A percentile compares a stretch with the other conserved stretches of the same genome.
Evolutionary conservation across 35 echinoderm and acorn worm species (phyloP).

Genomic region (Ophiothrix spiculata): DNA sequence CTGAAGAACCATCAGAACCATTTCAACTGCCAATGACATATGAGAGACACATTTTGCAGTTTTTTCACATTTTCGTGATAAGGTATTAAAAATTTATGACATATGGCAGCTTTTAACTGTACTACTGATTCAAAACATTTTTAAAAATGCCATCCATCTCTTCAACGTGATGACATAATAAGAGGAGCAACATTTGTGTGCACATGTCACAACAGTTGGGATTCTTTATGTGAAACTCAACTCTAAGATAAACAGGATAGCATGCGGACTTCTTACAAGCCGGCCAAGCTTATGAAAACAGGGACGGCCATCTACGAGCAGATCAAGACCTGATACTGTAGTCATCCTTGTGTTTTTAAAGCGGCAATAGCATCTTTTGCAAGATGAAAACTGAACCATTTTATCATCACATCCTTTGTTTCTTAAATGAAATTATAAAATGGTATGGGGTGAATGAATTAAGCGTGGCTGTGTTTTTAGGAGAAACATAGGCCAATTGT

Average conservation of each 20-base stretch:
- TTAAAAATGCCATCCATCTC: too few species aligned
- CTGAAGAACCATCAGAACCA: too few species aligned
- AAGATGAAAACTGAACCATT: background rate
- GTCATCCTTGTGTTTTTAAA: background rate
- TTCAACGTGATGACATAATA: background rate
- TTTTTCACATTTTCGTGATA: too few species aligned
- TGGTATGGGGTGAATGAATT: too few species aligned
- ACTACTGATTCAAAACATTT: too few species aligned
- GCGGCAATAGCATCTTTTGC: background rate
- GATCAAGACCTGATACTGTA: background rate
- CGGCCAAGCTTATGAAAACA: constrained; percentile 4
- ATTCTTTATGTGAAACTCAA: background rate
- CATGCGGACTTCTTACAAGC: background rate
- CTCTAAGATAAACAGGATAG: constrained; percentile 8
- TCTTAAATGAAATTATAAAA: background rate
- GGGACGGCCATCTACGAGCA: background rate
- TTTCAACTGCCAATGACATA: too few species aligned
- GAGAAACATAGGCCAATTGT: background rate
- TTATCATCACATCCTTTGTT: constrained; percentile 4
- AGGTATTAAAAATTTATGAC: too few species aligned
- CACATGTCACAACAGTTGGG: background rate
- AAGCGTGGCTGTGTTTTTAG: background rate
- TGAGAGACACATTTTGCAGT: too few species aligned
- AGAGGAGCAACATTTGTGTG: background rate
- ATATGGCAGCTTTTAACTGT: too few species aligned